Percentiles rank a stretch among this genome's conserved stretches.
Conservation (phyloP, 2,113 vertebrate species). For the Amphiprion percula region DNA sequence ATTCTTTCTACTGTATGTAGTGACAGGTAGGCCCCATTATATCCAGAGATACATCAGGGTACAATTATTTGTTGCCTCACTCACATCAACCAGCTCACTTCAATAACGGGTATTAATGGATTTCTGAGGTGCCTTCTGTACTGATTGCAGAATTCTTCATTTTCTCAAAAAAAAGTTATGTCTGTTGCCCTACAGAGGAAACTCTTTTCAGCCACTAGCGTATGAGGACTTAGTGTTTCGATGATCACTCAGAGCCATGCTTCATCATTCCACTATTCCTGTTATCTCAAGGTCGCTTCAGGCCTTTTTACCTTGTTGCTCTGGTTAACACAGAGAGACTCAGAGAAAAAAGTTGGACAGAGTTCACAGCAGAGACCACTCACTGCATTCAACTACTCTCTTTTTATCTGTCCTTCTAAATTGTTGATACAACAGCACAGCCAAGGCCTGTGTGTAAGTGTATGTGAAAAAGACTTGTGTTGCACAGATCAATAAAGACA, state of each 20-base stretch:
- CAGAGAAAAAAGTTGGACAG: not conserved
- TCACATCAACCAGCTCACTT: conserved; percentile 7
- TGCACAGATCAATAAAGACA: too few species aligned
- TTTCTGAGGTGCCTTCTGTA: not conserved
- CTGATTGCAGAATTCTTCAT: conserved; percentile 23
- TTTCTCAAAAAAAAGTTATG: not conserved
- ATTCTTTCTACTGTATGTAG: not conserved
- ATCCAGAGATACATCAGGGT: not conserved
- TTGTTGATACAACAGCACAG: not conserved
- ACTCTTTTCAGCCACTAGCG: conserved; percentile 19
- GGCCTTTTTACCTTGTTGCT: conserved; percentile 14
- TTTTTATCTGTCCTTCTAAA: not conserved
- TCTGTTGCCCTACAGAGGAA: not conserved
- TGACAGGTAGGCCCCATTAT: not conserved
- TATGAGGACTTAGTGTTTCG: not conserved
- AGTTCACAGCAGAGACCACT: conserved; percentile 4
- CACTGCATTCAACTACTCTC: not conserved
- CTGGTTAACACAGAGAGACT: conserved; percentile 17
- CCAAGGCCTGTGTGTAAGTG: too few species aligned
- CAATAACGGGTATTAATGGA: not conserved
- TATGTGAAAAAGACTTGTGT: too few species aligned
- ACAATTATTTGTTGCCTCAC: not conserved
- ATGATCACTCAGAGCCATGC: conserved; percentile 12
- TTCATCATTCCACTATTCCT: conserved; percentile 20
- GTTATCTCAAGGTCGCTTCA: conserved; percentile 7